phyloP scores from a whole-genome alignment of 2,113 vertebrate genomes.

The Callorhinus ursinus region DNA sequence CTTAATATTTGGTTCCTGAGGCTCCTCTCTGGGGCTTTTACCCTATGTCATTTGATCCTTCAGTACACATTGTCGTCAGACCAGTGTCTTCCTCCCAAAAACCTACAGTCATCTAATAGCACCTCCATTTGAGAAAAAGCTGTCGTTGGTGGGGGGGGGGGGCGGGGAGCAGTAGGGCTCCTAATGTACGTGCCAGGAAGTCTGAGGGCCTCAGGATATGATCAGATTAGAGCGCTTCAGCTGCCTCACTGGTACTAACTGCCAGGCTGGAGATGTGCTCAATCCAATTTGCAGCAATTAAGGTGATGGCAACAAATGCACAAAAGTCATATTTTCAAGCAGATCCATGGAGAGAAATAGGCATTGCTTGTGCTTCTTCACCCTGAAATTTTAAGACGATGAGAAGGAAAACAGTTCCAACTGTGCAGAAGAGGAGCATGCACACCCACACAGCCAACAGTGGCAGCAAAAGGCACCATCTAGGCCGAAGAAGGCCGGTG shows the following conservation, averaged over 20 bases:
- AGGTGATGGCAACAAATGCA: slow-evolving; percentile 35
- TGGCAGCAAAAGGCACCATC: background rate
- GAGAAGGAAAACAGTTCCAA: background rate
- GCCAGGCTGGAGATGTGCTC: slow-evolving; percentile 7
- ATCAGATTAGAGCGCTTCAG: slow-evolving; percentile 57
- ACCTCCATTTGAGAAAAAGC: slow-evolving; percentile 33
- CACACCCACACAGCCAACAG: background rate
- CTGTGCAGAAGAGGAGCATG: background rate
- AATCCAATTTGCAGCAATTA: slow-evolving; percentile 72
- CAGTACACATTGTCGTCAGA: background rate
- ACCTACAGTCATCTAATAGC: slow-evolving; percentile 7
- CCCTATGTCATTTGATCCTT: background rate
- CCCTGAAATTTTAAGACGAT: background rate
- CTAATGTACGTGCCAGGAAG: slow-evolving; percentile 47
- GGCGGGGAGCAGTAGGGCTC: background rate
- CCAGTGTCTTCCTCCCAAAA: background rate
- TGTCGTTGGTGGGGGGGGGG: background rate
- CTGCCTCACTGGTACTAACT: slow-evolving; percentile 33
- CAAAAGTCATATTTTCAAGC: background rate
- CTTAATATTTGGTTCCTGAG: background rate
- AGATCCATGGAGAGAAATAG: slow-evolving; percentile 11
- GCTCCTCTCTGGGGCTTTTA: background rate
- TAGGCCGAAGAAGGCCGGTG: too few species aligned
- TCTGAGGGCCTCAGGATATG: slow-evolving; percentile 44
- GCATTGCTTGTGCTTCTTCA: background rate